Evolutionary conservation across 2,797 vertebrate genomes (phyloP), one percentile per base, ranked within the genome.

Genomic region (Pseudochaenichthys georgianus): DNA sequence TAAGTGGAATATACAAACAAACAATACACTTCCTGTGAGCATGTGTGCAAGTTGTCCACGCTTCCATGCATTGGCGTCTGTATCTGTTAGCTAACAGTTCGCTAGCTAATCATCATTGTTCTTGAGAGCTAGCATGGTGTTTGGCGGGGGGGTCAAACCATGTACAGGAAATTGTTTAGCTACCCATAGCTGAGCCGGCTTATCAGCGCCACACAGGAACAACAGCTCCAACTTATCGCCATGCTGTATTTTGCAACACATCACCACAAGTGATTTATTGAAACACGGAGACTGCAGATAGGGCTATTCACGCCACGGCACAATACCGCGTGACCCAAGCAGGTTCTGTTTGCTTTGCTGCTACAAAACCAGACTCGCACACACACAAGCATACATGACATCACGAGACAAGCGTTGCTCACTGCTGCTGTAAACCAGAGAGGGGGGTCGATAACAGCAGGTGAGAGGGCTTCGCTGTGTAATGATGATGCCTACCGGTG

Each of bases 401-500:
- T 93, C 90, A 93, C 75, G 67, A 87, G 86, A 87, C 88, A 82
- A 88, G 82, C 81, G 70, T 68, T 87, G 86, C 80, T 87, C 68
- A 45, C 43, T 72, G 78, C 78, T 57, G 82, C 78, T 89, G 91
- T 90, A 86, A 88, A 90, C 80, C 85, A 64, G 82, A 84, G 85
- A 78, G 76, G 75, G 79, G 67, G 86, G 90, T 93, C 89, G 87
- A 94, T 90, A 91, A 87, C 75, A 77, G 91, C 92, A 94, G 94
- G 92, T 93, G 94, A 93, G 91, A 93, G 90, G 89, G 84, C 86
- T 88, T 88, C 61, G 51, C 84, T 78, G 85, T 91, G 88, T 93
- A 91, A 92, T 89, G 91, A 93, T 90, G 91, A 94, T 89, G 91
- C 84, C 87, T 92, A 91, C 91, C 89, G 79, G 87, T 89, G 93